Percentiles rank a stretch among this genome's conserved stretches.
Evolutionary conservation across 2,797 vertebrate species (phyloP).

Genomic region (Loris lydekkerianus): DNA sequence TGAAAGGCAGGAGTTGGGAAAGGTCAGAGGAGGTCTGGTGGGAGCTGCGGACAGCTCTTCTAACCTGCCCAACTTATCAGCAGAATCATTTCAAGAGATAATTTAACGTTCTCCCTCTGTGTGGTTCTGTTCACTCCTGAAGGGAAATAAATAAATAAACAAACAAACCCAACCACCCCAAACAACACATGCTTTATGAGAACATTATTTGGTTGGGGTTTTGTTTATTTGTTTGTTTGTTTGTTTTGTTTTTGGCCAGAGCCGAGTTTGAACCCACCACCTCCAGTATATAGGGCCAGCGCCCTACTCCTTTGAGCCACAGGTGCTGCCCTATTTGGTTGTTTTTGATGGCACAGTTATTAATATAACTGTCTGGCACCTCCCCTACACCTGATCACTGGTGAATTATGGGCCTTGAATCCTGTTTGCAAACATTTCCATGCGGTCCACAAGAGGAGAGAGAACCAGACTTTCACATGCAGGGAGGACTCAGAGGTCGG

Average conservation of each 20-base stretch:
- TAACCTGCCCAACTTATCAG: slow-evolving; percentile 37
- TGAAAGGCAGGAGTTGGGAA: not conserved
- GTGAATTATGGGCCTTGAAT: slow-evolving; percentile 59
- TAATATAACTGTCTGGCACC: slow-evolving; percentile 53
- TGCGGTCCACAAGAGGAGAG: not conserved
- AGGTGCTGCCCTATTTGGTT: not conserved
- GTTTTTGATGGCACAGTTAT: slow-evolving; percentile 62
- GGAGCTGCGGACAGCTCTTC: not conserved
- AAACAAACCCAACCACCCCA: slow-evolving; percentile 24
- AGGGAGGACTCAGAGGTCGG: not conserved
- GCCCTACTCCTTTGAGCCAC: no score
- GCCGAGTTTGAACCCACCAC: no score
- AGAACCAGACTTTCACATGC: not conserved
- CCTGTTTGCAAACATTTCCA: not conserved
- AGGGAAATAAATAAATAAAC: slow-evolving; percentile 1
- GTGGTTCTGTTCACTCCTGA: slow-evolving; percentile 49
- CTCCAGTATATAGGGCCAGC: no score
- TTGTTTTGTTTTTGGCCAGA: no score
- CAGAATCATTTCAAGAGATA: slow-evolving; percentile 40
- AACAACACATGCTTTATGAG: slow-evolving; percentile 39
- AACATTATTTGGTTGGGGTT: not conserved
- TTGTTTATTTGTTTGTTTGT: no score
- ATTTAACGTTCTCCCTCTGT: slow-evolving; percentile 63
- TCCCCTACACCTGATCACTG: slow-evolving; percentile 62
- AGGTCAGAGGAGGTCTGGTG: slow-evolving; percentile 32